Base-by-base conservation (phyloP, 2,888 invertebrate genomes). In the Tineola bisselliella region DNA sequence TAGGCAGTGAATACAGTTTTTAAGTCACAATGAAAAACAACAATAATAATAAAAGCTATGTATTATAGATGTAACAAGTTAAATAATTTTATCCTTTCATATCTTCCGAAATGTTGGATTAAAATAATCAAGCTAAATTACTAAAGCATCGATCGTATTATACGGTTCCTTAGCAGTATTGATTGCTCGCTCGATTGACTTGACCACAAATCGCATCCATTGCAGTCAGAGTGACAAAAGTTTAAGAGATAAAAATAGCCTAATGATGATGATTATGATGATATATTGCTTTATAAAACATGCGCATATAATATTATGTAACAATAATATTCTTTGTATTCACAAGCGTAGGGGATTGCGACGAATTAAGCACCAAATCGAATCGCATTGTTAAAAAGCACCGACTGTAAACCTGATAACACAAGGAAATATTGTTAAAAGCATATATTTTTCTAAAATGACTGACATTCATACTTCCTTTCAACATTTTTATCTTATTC, bases 321-420 rank as follows among this genome's bases (percentile, higher is more conserved):
- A 19, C 4, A 33, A 58, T 33, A 58, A n/a, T 58, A 15, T 58
- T 17, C 58, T 58, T 58, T 58, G 58, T 58, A 58, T 58, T 58
- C 33, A 19, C 5, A 58, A 58, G 33, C 58, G 13, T 17, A n/a
- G 58, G 58, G 33, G 13, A 30, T 31, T 6, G n/a, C 8, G n/a
- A n/a, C 58, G 58, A 58, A 58, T 58, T 58, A 58, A 58, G 58
- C 58, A 58, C 13, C 58, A 33, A 58, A 31, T 58, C 60, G 43
- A 60, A 44, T 38, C 18, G 44, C 60, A 48, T 60, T 60, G 60
- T 60, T 25, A 48, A 60, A 75, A 77, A 68, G 74, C 77, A 76
- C 69, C 71, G 73, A 75, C 71, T 78, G 81, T 80, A 73, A 81
- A 81, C 78, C 77, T 79, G 82, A 81, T 81, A 82, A 81, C 77